Evolutionary conservation across 2,113 vertebrate genomes (phyloP).

Genomic region (Aythya baeri): DNA sequence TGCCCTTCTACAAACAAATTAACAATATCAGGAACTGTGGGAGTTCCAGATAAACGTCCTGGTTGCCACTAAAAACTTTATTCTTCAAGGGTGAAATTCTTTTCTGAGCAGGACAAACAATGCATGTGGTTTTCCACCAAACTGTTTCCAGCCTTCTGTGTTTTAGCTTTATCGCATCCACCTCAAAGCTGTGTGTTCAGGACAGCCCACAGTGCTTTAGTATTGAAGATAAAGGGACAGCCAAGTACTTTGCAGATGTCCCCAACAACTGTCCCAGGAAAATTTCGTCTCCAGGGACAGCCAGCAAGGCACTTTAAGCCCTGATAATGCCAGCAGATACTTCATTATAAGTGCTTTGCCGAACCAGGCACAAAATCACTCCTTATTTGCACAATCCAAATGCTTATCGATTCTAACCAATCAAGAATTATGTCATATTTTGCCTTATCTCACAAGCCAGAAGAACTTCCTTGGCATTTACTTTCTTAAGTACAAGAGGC

Average conservation of each 20-base stretch:
- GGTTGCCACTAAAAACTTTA: not conserved
- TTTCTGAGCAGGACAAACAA: not conserved
- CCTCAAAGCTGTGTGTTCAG: not conserved
- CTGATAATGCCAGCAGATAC: not conserved
- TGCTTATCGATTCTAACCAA: not conserved
- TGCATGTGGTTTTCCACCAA: not conserved
- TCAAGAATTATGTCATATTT: slow-evolving; percentile 10
- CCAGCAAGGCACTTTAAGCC: not conserved
- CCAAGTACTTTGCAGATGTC: not conserved
- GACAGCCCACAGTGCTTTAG: not conserved
- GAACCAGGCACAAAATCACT: slow-evolving; percentile 22
- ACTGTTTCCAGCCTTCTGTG: not conserved
- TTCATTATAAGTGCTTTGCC: not conserved
- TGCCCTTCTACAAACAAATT: not conserved
- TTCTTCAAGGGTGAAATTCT: not conserved
- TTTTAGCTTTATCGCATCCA: not conserved
- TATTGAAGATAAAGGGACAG: not conserved
- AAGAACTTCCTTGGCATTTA: not conserved
- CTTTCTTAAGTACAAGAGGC: not conserved
- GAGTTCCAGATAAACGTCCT: not conserved
- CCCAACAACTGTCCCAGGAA: not conserved
- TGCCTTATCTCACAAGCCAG: slow-evolving; percentile 38
- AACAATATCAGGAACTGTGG: not conserved
- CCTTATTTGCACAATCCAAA: not conserved
- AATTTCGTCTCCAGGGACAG: not conserved